A percentile compares a stretch with the other conserved stretches of the same genome.
These are phyloP conservation scores for Mastigias papua DNA, from an alignment of 30 jellyfish, hydroid and myxozoan genomes.

Conservation along the genomic window DNA sequence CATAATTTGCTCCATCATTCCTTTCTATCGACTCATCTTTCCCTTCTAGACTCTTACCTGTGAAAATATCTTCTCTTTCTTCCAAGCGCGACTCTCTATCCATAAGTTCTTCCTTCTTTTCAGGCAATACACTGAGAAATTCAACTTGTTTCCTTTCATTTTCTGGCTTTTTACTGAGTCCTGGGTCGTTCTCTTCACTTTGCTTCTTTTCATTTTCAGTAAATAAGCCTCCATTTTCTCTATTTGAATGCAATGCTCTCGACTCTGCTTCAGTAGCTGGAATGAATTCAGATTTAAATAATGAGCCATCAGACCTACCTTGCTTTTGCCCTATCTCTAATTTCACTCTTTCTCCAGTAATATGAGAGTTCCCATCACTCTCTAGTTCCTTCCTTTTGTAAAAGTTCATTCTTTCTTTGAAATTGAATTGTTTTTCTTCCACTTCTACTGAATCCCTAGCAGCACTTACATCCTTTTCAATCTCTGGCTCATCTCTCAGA, in stretches of 20 bases:
- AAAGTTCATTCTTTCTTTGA: slow-evolving; percentile 11
- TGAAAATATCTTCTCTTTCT: not conserved
- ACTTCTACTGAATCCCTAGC: not conserved
- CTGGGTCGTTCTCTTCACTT: not conserved
- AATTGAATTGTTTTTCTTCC: not conserved
- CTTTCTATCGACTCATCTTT: not conserved
- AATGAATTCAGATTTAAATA: not conserved
- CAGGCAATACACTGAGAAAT: no score
- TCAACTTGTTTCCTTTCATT: no score
- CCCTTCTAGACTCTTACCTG: not conserved
- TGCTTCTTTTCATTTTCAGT: not conserved
- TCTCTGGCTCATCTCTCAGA: not conserved
- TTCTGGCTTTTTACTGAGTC: not conserved
- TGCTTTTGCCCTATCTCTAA: no score
- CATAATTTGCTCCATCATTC: no score
- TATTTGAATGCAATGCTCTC: no score
- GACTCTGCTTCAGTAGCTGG: not conserved
- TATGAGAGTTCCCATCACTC: no score
- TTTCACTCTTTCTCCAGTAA: no score
- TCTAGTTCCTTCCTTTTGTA: not conserved
- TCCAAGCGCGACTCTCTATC: not conserved
- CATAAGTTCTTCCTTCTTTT: not conserved
- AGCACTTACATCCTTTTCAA: not conserved
- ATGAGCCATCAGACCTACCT: not conserved
- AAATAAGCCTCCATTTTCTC: not conserved